phyloP scores from a whole-genome alignment of 2,113 vertebrate species.

The Laticauda colubrina region DNA sequence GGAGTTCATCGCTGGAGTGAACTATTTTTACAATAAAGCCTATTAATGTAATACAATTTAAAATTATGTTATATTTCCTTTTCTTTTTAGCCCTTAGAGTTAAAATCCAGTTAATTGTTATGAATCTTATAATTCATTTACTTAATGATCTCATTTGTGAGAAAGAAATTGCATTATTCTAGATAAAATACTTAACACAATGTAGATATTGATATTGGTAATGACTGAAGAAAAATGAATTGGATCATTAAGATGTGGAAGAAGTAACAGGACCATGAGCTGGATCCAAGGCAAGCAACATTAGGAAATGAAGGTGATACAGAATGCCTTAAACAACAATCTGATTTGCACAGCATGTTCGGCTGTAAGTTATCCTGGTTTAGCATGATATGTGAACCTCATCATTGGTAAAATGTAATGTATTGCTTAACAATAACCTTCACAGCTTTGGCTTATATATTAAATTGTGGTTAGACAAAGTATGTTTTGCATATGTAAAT shows the following conservation, averaged over 20 bases:
- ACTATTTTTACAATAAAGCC: neutral
- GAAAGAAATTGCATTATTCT: neutral
- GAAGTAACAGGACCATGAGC: neutral
- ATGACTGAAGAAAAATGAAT: neutral
- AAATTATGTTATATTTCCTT: neutral
- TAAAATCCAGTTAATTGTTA: neutral
- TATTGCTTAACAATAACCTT: neutral
- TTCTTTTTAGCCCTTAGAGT: neutral
- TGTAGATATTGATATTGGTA: neutral
- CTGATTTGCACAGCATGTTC: neutral
- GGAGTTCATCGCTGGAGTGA: neutral
- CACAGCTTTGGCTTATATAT: neutral
- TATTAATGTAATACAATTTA: neutral
- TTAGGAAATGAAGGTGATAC: neutral
- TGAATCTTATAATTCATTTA: neutral
- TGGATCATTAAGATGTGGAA: neutral
- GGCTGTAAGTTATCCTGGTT: neutral
- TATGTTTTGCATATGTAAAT: neutral
- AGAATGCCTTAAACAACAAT: neutral
- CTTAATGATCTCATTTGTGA: neutral
- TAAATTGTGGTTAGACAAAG: neutral
- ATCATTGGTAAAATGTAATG: neutral
- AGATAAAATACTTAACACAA: neutral
- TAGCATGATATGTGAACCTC: neutral
- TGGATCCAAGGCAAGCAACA: neutral